Percentiles rank a stretch among this genome's conserved stretches.
Conservation (phyloP, 2,113 vertebrate genomes). For the Amazona vittata region DNA sequence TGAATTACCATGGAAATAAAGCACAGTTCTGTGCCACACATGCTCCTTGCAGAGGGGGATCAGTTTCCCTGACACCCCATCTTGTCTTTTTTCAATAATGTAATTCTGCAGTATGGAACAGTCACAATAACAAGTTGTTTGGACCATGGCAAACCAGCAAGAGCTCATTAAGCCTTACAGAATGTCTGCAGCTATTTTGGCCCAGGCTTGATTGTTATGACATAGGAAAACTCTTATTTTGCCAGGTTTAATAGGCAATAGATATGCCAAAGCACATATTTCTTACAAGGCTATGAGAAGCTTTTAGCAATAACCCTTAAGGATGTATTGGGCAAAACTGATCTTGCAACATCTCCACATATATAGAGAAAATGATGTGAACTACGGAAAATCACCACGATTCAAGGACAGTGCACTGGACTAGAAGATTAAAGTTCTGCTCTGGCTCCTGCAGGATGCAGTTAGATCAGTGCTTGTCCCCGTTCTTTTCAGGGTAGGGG, state of each 20-base stretch:
- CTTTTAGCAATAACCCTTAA: conserved; percentile 54
- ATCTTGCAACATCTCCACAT: conserved; percentile 34
- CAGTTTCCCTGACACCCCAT: not conserved
- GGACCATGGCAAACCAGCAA: conserved; percentile 66
- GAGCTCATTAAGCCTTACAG: conserved; percentile 65
- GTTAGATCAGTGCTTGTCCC: not conserved
- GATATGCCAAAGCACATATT: conserved; percentile 23
- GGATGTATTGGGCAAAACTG: conserved; percentile 40
- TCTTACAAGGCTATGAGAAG: not conserved
- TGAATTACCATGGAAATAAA: not conserved
- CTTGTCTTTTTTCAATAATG: conserved; percentile 45
- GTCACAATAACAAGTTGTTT: conserved; percentile 49
- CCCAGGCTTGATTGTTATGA: conserved; percentile 54
- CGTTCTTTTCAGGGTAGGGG: not conserved
- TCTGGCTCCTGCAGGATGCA: not conserved
- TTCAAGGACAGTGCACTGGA: conserved; percentile 11
- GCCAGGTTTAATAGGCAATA: conserved; percentile 45
- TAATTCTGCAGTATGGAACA: conserved; percentile 48
- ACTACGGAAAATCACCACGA: not conserved
- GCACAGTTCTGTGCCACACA: not conserved
- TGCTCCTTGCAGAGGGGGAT: not conserved
- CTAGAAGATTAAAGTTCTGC: conserved; percentile 54
- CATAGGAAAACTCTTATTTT: conserved; percentile 46
- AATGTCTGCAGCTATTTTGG: conserved; percentile 63
- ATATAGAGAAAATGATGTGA: conserved; percentile 10